Base-by-base conservation (phyloP, 1,140 invertebrate species). In the Dinoponera quadriceps region DNA sequence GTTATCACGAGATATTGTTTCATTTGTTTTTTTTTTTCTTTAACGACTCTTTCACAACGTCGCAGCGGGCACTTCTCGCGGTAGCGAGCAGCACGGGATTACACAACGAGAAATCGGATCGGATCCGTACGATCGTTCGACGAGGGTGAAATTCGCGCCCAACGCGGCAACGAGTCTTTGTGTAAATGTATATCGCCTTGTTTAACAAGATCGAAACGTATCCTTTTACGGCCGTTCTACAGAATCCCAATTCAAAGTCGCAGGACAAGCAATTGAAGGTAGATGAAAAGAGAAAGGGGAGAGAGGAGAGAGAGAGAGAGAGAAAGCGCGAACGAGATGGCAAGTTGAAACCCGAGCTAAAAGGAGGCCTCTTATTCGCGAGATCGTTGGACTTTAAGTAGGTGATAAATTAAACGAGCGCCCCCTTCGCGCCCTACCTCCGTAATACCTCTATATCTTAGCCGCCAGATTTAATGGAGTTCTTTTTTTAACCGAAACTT, bases 321-420 rank as follows among this genome's bases (percentile, higher is more conserved):
- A 69, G 29, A 77, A 9, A 13, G 22, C 22, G 69, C 1, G 18
- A 80, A 16, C 3, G 33, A 80, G 51, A 69, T 22, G 69, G 63
- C 63, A 63, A 59, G 85, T 88, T 89, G 85, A 91, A 91, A 91
- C 66, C 74, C 69, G 87, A 92, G 69, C 82, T 84, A 69, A 91
- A 89, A 90, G 87, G 85, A 80, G 78, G 83, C 75, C 84, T 85
- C 86, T 72, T 82, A 83, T 86, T 82, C 78, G 72, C 22, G 65
- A 59, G 88, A 85, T 77, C 89, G 82, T 87, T 63, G 85, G 82
- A 88, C 78, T 91, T 91, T 91, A 92, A 92, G 91, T 90, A 91
- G 90, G 90, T 88, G 91, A 92, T 93, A 92, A 93, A 93, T 93
- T 93, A 93, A 92, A 92, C 84, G 89, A 90, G 72, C n/a, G n/a